These are phyloP conservation scores for Eilema griseolum DNA, from an alignment of 2,888 invertebrate species.

Conservation along the genomic window DNA sequence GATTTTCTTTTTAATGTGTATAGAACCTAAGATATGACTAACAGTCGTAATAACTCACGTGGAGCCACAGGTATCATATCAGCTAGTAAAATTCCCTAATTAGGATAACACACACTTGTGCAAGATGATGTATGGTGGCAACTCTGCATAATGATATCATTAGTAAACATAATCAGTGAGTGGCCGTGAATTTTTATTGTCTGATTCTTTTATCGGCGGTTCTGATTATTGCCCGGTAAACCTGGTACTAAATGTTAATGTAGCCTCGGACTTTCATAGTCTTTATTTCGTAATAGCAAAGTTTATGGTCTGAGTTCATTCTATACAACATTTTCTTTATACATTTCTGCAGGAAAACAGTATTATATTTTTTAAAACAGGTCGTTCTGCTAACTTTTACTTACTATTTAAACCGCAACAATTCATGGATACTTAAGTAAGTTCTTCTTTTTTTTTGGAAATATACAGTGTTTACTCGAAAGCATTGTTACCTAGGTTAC, in stretches of 20 bases:
- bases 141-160: background rate
- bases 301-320: background rate
- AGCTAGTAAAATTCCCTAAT: background rate
- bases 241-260: background rate
- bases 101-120: background rate
- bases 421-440: background rate
- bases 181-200: background rate
- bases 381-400: no score
- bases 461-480: no score
- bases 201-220: background rate
- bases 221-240: background rate
- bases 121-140: background rate
- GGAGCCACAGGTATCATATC: no score
- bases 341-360: background rate
- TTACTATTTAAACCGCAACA: background rate
- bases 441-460: no score
- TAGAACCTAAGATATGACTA: no score
- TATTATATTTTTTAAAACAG: background rate
- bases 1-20: no score
- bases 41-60: no score
- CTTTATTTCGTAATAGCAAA: background rate
- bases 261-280: background rate
- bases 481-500: background rate
- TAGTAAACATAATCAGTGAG: background rate
- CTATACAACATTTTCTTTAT: background rate